phyloP scores from a whole-genome alignment of 1,140 invertebrate species.

The Rhizoglyphus robini region DNA sequence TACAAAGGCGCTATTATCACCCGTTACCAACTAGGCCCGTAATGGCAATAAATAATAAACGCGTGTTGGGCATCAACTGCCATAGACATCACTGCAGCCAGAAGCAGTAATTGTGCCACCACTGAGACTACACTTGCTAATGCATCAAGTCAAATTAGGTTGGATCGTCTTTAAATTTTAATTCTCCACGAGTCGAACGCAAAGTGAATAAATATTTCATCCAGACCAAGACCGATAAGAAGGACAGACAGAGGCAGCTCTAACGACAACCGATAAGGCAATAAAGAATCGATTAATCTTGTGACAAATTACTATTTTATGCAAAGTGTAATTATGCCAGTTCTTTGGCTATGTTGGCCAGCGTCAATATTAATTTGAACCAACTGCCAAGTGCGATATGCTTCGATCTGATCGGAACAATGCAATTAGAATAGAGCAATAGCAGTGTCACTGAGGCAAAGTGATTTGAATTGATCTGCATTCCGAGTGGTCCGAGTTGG shows the following conservation, averaged over 20 bases:
- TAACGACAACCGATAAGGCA: background rate
- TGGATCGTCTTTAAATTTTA: slow-evolving; percentile 5
- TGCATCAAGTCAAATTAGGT: background rate
- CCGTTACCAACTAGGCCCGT: background rate
- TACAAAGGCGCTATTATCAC: slow-evolving; percentile 7
- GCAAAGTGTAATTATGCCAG: background rate
- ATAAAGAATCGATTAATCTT: slow-evolving; percentile 13
- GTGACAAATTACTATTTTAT: slow-evolving; percentile 5
- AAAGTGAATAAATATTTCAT: slow-evolving; percentile 1
- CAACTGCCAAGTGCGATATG: no score
- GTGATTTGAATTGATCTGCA: no score
- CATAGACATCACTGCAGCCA: background rate
- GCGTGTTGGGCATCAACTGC: background rate
- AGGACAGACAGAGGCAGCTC: background rate
- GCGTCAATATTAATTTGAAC: no score
- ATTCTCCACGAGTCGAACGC: background rate
- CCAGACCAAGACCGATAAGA: no score
- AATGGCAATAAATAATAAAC: slow-evolving; percentile 10
- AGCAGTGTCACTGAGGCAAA: no score
- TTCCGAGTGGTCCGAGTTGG: no score
- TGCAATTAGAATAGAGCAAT: no score
- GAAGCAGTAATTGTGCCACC: background rate
- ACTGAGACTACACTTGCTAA: background rate
- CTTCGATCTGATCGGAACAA: no score
- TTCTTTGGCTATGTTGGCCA: no score